Evolutionary conservation across 2,113 vertebrate species (phyloP), one percentile per base, ranked within the genome.

Genomic region (Dasypus novemcinctus): DNA sequence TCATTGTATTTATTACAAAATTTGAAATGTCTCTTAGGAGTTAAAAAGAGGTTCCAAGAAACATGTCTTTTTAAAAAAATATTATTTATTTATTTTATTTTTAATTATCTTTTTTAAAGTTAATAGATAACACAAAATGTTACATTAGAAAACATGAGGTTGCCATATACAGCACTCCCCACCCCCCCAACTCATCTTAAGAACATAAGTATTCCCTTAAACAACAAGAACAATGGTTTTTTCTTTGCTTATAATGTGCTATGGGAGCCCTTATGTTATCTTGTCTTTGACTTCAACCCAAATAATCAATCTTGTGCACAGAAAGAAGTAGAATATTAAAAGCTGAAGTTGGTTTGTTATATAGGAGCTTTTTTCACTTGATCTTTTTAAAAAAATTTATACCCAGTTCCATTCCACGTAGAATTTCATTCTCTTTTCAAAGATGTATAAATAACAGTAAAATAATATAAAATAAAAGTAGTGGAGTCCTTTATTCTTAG

Each of bases 341-440:
- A 93, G 17, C 46, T 52, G 25, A 83, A 90, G 52, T 64, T 14
- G 75, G 11, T 66, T 41, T 29, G 15, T 68, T 87, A 59, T 10
- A 18, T 52, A 49, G 36, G 82, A 80, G 41, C 4, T 31, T 68
- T 76, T 79, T 49, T 41, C n/a, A 69, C 27, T 78, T 75, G 57
- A 71, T 59, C 38, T 61, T 17, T 84, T 89, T 79, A 10, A 0
- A 75, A 59, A 90, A 75, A 36, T 23, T 52, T 69, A 46, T 82
- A 64, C 12, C 1, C 3, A 29, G 49, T 15, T 14, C 10, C 90
- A 38, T 46, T 71, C 7, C 33, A 46, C 54, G 82, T 69, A 43
- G 27, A 63, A 81, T 90, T 95, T 63, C 9, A 54, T 75, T 87
- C 31, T 93, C 23, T 90, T 92, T 93, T 82, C 75, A 82, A 71